Base-by-base conservation (phyloP, 2,888 invertebrate genomes). In the Bombyx huttoni region DNA sequence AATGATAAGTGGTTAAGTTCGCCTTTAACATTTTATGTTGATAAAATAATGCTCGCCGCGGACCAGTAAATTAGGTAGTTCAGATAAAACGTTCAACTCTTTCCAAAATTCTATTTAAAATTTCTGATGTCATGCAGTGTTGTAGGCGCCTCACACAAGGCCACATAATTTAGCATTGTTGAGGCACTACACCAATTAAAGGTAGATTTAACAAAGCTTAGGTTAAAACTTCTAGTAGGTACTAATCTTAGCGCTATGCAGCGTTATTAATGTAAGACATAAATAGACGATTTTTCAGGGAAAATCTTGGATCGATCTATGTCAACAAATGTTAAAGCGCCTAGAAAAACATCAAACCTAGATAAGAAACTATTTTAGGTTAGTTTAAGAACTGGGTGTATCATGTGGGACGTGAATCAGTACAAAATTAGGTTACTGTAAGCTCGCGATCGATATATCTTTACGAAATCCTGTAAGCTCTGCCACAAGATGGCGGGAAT, bases 401-500 rank as follows among this genome's bases (percentile, higher is more conserved):
- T 65, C 59, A 62, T 64, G 57, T 53, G 56, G 59, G 69, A 70
- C 62, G 51, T 59, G 67, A 71, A 73, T 69, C 68, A 62, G 54
- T 57, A 59, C 53, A 61, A 67, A 85, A 81, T 78, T 77, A 61
- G 79, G 81, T 82, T 82, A 79, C 78, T 67, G 64, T 61, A 67
- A 78, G 75, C 77, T 79, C 76, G 70, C 75, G 83, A 86, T 85
- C 86, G 79, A 86, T 86, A 84, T 81, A 83, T 81, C 75, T 82
- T 75, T 75, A 80, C 73, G 63, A 78, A 81, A 81, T 80, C 79
- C 84, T 83, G 78, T 80, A 86, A 84, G 81, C 81, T 82, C 79
- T 71, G 68, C 63, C 68, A 84, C 86, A 88, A 86, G 81, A 87
- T 87, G 87, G 87, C 87, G 86, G 79, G 82, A 82, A 71, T 76